Conservation (phyloP, 2,888 invertebrate genomes). For the Hecatera dysodea region DNA sequence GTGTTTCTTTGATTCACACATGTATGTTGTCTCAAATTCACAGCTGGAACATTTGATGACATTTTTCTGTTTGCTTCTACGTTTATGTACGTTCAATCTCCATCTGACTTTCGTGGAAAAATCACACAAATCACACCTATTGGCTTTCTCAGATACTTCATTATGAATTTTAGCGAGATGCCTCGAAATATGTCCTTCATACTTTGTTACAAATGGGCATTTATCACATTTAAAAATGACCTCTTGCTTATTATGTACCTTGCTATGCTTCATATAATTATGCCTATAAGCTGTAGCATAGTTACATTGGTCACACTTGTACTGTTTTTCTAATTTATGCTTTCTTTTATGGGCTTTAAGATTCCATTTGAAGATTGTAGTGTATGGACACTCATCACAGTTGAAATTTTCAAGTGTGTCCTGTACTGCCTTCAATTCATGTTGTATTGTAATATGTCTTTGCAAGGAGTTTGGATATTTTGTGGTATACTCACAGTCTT, state of each 20-base stretch:
- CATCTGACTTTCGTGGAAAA: slow-evolving; percentile 78
- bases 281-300: slow-evolving; percentile 73
- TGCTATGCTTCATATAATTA: slow-evolving; percentile 72
- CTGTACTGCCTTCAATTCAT: slow-evolving; percentile 57
- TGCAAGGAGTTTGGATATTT: slow-evolving; percentile 75
- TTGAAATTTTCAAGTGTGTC: slow-evolving; percentile 33
- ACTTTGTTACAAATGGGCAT: slow-evolving; percentile 78
- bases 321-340: slow-evolving; percentile 71
- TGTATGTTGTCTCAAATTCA: slow-evolving; percentile 75
- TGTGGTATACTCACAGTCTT: slow-evolving; percentile 74
- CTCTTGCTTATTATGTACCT: slow-evolving; percentile 67
- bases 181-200: slow-evolving; percentile 79
- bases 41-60: slow-evolving; percentile 75
- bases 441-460: slow-evolving; percentile 75
- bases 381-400: slow-evolving; percentile 65
- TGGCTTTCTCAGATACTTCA: slow-evolving; percentile 75
- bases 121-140: slow-evolving; percentile 78
- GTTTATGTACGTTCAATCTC: slow-evolving; percentile 79
- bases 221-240: slow-evolving; percentile 76
- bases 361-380: slow-evolving; percentile 67
- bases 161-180: slow-evolving; percentile 82
- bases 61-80: slow-evolving; percentile 71
- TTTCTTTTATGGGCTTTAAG: slow-evolving; percentile 74
- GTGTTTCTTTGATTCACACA: slow-evolving; percentile 79
- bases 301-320: slow-evolving; percentile 69